Evolutionary conservation across 2,113 vertebrate species (phyloP).

Genomic region (Spizaetus ornatus): DNA sequence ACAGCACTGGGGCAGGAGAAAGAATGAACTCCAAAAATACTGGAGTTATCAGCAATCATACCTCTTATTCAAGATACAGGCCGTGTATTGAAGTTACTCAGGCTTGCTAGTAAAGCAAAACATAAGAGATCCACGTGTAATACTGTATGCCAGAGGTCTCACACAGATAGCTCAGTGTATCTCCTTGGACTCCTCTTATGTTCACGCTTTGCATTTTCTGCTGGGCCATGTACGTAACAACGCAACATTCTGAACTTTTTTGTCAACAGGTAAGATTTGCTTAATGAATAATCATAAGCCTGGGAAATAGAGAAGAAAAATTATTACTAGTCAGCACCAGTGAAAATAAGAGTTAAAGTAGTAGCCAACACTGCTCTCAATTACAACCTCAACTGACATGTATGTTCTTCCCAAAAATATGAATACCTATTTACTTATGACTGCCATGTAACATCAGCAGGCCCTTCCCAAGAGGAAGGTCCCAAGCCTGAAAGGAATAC

Average conservation of each 20-base stretch:
- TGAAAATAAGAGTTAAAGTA: background rate
- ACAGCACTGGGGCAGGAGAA: background rate
- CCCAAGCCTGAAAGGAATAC: background rate
- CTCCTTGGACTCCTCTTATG: background rate
- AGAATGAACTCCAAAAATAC: background rate
- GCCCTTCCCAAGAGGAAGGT: background rate
- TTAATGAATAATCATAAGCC: background rate
- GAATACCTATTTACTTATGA: background rate
- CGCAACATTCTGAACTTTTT: background rate
- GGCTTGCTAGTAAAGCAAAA: background rate
- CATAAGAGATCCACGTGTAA: fast-evolving
- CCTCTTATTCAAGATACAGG: background rate
- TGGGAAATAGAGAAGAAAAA: background rate
- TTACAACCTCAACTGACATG: background rate
- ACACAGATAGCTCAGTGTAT: background rate
- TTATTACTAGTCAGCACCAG: background rate
- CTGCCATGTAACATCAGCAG: background rate
- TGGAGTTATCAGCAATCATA: background rate
- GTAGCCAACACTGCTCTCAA: background rate
- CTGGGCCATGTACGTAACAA: background rate
- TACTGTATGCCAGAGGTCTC: background rate
- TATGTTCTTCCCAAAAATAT: background rate
- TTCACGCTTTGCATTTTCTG: background rate
- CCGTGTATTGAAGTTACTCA: background rate
- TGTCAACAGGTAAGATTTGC: background rate